These are phyloP conservation scores for Ploceus nigricollis DNA, from an alignment of 2,113 vertebrate genomes.

Conservation along the genomic window DNA sequence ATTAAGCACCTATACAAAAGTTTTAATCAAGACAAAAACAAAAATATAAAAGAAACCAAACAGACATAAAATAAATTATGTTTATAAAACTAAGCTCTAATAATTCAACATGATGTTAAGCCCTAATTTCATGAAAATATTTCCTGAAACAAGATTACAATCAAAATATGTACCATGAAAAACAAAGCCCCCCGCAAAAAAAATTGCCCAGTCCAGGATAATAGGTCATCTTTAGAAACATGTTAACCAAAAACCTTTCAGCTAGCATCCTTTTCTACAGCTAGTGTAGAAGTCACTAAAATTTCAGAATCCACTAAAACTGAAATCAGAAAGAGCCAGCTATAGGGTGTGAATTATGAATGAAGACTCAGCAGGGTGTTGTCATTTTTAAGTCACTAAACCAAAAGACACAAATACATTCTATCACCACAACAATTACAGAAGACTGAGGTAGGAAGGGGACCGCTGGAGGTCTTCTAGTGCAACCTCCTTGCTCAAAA, in stretches of 20 bases:
- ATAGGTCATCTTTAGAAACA: not conserved
- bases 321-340: not conserved
- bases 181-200: fast-evolving
- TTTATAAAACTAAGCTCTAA: not conserved
- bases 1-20: not conserved
- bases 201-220: not conserved
- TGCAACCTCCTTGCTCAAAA: not conserved
- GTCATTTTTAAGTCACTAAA: not conserved
- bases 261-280: not conserved
- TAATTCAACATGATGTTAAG: not conserved
- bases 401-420: not conserved
- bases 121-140: not conserved
- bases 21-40: not conserved
- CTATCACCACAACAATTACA: not conserved
- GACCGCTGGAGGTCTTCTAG: not conserved
- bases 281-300: not conserved
- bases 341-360: not conserved
- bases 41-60: not conserved
- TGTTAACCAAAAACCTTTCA: not conserved
- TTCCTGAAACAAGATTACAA: not conserved
- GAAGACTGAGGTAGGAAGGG: not conserved
- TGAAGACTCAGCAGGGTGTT: not conserved
- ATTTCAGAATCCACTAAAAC: not conserved
- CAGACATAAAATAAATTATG: not conserved
- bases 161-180: not conserved